Percentiles rank a stretch among this genome's conserved stretches.
These are phyloP conservation scores for Neelides folsomi DNA, from an alignment of 2,888 invertebrate species.

Conservation along the genomic window DNA sequence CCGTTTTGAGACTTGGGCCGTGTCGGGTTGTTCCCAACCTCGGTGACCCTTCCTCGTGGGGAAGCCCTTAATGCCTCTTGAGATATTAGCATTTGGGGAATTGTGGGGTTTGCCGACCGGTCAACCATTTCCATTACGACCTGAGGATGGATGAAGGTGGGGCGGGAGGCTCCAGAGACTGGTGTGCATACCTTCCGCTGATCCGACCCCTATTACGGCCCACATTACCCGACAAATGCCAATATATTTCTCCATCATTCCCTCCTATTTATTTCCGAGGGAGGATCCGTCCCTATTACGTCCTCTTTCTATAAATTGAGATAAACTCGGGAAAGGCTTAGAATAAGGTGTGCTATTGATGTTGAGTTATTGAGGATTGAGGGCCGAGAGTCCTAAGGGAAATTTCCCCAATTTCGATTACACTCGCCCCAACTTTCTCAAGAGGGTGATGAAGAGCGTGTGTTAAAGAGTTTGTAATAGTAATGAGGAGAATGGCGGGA, in stretches of 20 bases:
- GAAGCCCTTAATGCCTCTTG: constrained; percentile 18
- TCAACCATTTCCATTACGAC: constrained; percentile 4
- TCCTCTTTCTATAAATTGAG: neutral
- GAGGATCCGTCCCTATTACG: constrained; percentile 1
- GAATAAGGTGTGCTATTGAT: constrained; percentile 1
- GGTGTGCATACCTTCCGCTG: neutral
- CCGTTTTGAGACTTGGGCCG: constrained; percentile 12
- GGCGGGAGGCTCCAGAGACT: constrained; percentile 13
- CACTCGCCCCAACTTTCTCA: too few relatives aligned
- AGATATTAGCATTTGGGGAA: constrained; percentile 33
- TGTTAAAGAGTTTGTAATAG: constrained; percentile 11
- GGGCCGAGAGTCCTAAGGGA: too few relatives aligned
- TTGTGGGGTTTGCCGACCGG: constrained; percentile 32
- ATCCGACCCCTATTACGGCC: neutral
- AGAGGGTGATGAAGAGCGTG: too few relatives aligned
- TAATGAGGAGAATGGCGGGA: constrained; percentile 18
- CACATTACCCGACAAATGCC: too few relatives aligned
- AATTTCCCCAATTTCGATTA: too few relatives aligned
- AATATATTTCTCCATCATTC: neutral
- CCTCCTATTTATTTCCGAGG: constrained; percentile 1
- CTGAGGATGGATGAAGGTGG: constrained; percentile 10
- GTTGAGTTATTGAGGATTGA: neutral
- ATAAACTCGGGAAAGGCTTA: neutral
- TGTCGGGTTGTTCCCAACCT: too few relatives aligned
- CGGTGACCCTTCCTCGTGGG: neutral